Evolutionary conservation across 2,113 vertebrate genomes (phyloP), one percentile per base, ranked within the genome.

Genomic region (Mesoclemmys tuberculata): DNA sequence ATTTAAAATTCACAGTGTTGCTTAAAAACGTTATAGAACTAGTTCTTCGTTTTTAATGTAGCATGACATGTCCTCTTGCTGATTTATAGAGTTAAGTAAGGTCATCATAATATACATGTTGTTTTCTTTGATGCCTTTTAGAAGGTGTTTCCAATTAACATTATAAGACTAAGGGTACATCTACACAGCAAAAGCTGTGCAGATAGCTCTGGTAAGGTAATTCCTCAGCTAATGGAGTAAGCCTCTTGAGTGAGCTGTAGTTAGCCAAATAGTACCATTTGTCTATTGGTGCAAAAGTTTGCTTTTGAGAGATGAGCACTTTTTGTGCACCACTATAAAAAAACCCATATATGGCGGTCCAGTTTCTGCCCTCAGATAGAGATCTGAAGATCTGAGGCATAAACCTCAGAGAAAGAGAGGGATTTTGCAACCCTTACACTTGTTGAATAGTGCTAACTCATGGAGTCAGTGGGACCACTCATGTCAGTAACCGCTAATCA

Each of bases 11-110:
- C 91, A 54, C 85, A 94, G 92, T 94, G 92, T 95, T 90, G 93
- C 88, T 94, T 92, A 94, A 93, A 94, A 96, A 93, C 77, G 80
- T 64, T 92, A 91, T 92, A 83, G 68, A 80, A 75, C 84, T 87
- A 94, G 82, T 87, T 82, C 93, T 96, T 96, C 91, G 94, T 96
- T 96, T 93, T 93, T 78, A 97, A 95, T 97, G 96, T 95, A 80
- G 87, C 92, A 92, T 95, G 92, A 95, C 85, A 91, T 74, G 90
- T 46, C 92, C 52, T 94, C 96, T 89, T 90, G 88, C 93, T 92
- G 95, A 93, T 94, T 91, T 93, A 91, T 64, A 22, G 91, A 96
- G 79, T 92, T 75, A 93, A 91, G 79, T 81, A 89, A 90, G 80
- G 94, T 95, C 95, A 92, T 94, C 86, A 90, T 84, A 91, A 94